Percentiles rank a stretch among this genome's conserved stretches.
phyloP scores from a whole-genome alignment of 2,113 vertebrate genomes.

The Lycocorax pyrrhopterus region DNA sequence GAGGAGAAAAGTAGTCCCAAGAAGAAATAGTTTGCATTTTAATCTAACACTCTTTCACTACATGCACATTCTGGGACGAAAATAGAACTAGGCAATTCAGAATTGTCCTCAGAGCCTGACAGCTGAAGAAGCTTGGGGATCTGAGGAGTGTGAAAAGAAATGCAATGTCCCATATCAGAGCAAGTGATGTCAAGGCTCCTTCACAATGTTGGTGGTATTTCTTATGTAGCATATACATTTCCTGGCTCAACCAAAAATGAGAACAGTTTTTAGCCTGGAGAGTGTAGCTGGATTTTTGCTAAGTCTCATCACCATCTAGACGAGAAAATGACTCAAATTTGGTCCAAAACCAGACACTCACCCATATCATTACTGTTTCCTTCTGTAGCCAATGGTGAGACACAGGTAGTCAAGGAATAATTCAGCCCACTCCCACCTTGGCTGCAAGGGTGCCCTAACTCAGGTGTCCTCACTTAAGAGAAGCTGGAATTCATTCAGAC shows the following conservation, averaged over 20 bases:
- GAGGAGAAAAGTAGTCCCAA: not conserved
- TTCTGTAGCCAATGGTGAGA: not conserved
- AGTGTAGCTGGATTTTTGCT: not conserved
- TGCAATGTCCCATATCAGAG: not conserved
- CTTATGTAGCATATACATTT: accelerated
- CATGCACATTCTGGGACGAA: not conserved
- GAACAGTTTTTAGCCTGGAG: not conserved
- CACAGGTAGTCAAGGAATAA: not conserved
- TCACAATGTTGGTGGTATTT: not conserved
- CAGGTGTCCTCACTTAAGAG: not conserved
- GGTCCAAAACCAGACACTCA: not conserved
- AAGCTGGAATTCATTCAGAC: not conserved
- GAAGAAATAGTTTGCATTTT: not conserved
- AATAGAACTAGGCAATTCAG: not conserved
- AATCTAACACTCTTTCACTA: not conserved
- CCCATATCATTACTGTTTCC: not conserved
- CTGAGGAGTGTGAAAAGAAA: not conserved
- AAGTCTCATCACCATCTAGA: not conserved
- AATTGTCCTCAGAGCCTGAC: not conserved
- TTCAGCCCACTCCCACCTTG: not conserved
- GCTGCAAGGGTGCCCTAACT: not conserved
- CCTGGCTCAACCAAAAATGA: not conserved
- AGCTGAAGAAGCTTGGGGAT: not conserved
- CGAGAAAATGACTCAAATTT: not conserved
- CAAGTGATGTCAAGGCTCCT: not conserved